These are phyloP conservation scores for Malurus alboscapulatus DNA, from an alignment of 2,113 vertebrate genomes.

Conservation along the genomic window DNA sequence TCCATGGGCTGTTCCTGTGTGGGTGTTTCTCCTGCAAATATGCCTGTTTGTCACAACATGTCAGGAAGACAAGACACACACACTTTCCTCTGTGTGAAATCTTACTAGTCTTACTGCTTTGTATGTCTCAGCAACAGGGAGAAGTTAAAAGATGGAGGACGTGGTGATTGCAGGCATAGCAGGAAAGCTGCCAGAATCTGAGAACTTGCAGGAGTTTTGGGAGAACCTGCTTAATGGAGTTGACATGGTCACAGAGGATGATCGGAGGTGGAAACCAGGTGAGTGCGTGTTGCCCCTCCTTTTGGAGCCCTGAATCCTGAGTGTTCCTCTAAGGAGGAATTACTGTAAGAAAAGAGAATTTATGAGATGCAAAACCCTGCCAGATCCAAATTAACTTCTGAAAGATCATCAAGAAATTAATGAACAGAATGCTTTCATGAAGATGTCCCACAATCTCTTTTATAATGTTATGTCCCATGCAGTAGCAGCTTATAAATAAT, in stretches of 20 bases:
- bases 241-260: slow-evolving; percentile 97
- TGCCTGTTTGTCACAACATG: background rate
- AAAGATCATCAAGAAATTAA: background rate
- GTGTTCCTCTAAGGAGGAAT: background rate
- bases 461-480: background rate
- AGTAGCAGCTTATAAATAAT: background rate
- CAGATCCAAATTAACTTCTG: background rate
- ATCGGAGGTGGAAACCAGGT: slow-evolving; percentile 95
- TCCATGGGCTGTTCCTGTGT: background rate
- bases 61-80: background rate
- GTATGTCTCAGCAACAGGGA: slow-evolving; percentile 36
- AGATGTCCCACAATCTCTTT: background rate
- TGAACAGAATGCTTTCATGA: background rate
- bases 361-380: background rate
- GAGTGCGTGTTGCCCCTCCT: background rate
- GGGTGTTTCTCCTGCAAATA: slow-evolving; percentile 36
- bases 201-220: slow-evolving; percentile 95
- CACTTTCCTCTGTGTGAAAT: background rate
- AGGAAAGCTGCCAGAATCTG: slow-evolving; percentile 89
- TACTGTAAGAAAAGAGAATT: background rate
- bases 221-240: slow-evolving; percentile 89
- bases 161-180: slow-evolving; percentile 94
- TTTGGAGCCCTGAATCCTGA: background rate
- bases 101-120: background rate
- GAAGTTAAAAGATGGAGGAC: slow-evolving; percentile 85